Evolutionary conservation across 2,113 vertebrate genomes (phyloP), one percentile per base, ranked within the genome.

Genomic region (Hippocampus guttulatus): DNA sequence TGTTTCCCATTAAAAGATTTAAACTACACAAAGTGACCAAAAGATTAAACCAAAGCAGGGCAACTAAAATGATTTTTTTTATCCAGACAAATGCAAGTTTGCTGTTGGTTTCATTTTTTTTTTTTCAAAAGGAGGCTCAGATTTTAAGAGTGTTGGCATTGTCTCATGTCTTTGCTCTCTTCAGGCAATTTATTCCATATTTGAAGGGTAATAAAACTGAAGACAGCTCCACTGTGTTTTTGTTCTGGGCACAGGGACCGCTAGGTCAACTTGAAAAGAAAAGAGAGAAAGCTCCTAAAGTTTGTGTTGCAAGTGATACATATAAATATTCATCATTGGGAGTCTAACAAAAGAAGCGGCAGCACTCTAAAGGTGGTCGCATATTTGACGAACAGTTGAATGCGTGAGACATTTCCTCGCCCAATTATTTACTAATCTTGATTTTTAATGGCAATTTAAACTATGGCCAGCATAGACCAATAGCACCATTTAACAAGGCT

Each of bases 301-400:
- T 27, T 64, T 72, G 30, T 69, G 11, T 21, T 70, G 58, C 61
- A 73, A 54, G 73, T 77, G 41, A 75, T 82, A 71, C 73, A 74
- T 54, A 77, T 71, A 71, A 78, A 77, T 78, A 81, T 40, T 49
- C 20, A 60, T 40, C 43, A 20, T 61, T 16, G 47, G 41, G 1
- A 67, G 69, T 49, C 20, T 40, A 40, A 61, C 52, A 74, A 49
- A 77, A 58, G 79, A 80, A 81, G 51, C 66, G 55, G 49, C 43
- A 69, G 67, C 15, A 14, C 55, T 64, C 49, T 52, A 41, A 75
- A 75, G 58, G 67, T 73, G 67, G 38, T 67, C 52, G 10, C 27
- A 63, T 70, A 81, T 73, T 70, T 63, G 72, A 75, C 68, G 78
- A 76, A 78, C 30, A 69, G 20, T 74, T 71, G 66, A 69, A 54